Conservation (phyloP, 2,797 vertebrate species). For the Lepus townsendii region DNA sequence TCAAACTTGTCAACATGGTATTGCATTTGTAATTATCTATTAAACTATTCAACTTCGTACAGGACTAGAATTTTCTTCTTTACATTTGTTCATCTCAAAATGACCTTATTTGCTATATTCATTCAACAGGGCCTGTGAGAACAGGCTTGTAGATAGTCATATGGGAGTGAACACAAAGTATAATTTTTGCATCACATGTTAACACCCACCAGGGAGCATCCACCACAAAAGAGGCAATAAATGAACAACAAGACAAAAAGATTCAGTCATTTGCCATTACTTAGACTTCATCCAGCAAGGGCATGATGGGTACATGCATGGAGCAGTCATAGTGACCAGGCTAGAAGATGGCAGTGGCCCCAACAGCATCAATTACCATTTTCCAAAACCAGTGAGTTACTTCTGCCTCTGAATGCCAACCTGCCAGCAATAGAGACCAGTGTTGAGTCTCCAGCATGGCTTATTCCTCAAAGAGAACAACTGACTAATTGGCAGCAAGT, state of each 20-base stretch:
- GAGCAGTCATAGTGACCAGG: background rate
- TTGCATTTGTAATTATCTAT: conserved; percentile 15
- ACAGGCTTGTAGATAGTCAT: background rate
- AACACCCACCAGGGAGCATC: background rate
- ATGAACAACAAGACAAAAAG: background rate
- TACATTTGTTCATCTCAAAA: background rate
- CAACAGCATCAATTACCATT: background rate
- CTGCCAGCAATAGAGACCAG: background rate
- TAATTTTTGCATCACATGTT: background rate
- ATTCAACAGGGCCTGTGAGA: background rate
- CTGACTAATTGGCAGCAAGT: background rate
- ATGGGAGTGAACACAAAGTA: background rate
- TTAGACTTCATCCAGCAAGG: background rate
- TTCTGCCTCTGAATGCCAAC: background rate
- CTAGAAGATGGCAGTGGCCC: background rate
- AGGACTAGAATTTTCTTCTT: conserved; percentile 23
- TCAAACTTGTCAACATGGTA: conserved; percentile 6
- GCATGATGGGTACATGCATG: background rate
- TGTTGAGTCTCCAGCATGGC: background rate
- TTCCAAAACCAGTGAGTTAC: background rate
- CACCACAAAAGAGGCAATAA: background rate
- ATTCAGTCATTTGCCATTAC: background rate
- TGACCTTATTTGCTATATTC: background rate
- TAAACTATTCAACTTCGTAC: background rate
- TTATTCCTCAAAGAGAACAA: background rate